Evolutionary conservation across 1,140 invertebrate species (phyloP), one percentile per base, ranked within the genome.

Genomic region (Sitophilus oryzae): DNA sequence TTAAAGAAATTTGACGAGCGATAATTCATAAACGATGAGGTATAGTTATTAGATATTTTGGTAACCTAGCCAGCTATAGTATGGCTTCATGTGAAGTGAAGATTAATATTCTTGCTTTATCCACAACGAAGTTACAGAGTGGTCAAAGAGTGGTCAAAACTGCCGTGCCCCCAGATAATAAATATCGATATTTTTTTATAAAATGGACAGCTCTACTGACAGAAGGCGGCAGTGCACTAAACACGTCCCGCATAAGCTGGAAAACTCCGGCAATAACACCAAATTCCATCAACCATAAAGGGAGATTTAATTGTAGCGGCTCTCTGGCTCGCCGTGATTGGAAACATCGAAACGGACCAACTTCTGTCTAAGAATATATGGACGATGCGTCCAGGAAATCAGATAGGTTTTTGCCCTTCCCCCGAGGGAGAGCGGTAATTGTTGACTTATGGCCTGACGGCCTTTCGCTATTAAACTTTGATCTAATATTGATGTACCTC

Each of bases 221-320:
- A n/a, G n/a, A n/a, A n/a, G 25, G 25, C 25, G 5, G 25, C 52
- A 60, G 56, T 43, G 47, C 37, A 56, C 53, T 56, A 56, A 52
- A 60, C 58, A 60, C 58, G 58, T 56, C 45, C 53, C 23, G 46
- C 38, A 56, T 49, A 49, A 46, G n/a, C n/a, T n/a, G 42, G 19
- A 56, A 56, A 56, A 56, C 41, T 60, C 52, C 37, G 49, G 53
- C 53, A 52, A 56, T 60, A 60, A 60, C 58, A 52, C 58, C 58
- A 52, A 59, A 59, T 56, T 65, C 61, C 56, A 65, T 63, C 63
- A 65, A 62, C 60, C 51, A 64, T 66, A 62, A 66, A 66, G 61
- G 64, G 60, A 62, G 62, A 62, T 66, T 67, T 66, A 67, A 67
- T 67, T 67, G 66, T 57, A 54, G 58, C 60, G 57, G 63, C 65